phyloP scores from a whole-genome alignment of 1,140 invertebrate species.

The Drosophila miranda region DNA sequence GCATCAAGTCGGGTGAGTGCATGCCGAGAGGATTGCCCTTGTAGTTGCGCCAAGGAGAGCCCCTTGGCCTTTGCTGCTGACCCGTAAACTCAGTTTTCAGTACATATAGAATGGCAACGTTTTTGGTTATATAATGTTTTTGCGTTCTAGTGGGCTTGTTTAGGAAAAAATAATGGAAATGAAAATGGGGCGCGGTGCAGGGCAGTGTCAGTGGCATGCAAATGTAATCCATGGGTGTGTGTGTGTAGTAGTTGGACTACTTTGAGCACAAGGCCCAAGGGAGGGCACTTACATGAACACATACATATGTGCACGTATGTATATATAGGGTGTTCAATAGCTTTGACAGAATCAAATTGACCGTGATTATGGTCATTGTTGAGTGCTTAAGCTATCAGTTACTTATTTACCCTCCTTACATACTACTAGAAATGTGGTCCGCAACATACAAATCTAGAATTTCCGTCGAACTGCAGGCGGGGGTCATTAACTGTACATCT shows the following conservation, averaged over 20 bases:
- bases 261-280: conserved; percentile 6
- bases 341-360: conserved; percentile 29
- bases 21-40: no score
- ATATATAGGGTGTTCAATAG: conserved; percentile 37
- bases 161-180: conserved; percentile 43
- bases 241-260: conserved; percentile 38
- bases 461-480: no score
- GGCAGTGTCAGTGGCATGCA: conserved; percentile 33
- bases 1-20: conserved; percentile 84
- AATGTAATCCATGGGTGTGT: conserved; percentile 39
- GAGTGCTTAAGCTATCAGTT: no score
- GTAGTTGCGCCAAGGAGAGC: neutral
- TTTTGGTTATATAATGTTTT: conserved; percentile 60
- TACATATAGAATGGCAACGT: conserved; percentile 16
- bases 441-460: no score
- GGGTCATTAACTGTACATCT: neutral
- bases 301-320: neutral
- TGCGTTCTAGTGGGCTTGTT: conserved; percentile 30
- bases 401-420: no score
- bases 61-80: neutral
- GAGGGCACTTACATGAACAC: conserved; percentile 17
- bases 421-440: no score
- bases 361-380: conserved; percentile 30
- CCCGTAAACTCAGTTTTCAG: neutral
- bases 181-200: conserved; percentile 11